Conservation (phyloP, 2,888 invertebrate genomes). For the Listrodromus nycthemerus region DNA sequence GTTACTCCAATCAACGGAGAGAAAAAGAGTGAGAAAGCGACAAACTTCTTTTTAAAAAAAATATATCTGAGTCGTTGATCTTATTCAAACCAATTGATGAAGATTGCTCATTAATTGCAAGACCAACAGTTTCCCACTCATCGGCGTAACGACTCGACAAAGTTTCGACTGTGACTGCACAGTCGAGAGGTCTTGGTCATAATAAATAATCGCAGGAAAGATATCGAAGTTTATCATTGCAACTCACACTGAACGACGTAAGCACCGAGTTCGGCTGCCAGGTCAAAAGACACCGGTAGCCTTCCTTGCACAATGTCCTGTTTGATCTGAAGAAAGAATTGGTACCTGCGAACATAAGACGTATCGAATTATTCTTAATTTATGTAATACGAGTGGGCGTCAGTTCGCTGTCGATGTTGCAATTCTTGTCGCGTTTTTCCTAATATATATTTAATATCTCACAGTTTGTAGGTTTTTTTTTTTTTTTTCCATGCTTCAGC, state of each 20-base stretch:
- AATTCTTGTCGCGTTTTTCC: neutral
- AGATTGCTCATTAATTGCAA: neutral
- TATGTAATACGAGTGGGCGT: neutral
- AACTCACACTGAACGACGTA: slow-evolving; percentile 97
- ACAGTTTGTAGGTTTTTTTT: neutral
- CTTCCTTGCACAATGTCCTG: slow-evolving; percentile 98
- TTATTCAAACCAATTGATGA: neutral
- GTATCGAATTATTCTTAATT: neutral
- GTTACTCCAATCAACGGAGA: slow-evolving; percentile 5
- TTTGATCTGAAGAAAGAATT: slow-evolving; percentile 98
- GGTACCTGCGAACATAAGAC: slow-evolving; percentile 90
- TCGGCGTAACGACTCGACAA: neutral
- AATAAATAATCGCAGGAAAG: neutral
- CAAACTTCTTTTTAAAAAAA: neutral
- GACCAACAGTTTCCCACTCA: neutral
- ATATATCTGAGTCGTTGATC: neutral
- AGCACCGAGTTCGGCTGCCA: slow-evolving; percentile 96
- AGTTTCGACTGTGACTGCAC: neutral
- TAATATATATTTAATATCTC: neutral
- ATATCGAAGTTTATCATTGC: slow-evolving; percentile 17
- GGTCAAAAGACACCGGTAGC: slow-evolving; percentile 95
- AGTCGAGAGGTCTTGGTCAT: neutral
- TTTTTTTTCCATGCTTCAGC: slow-evolving; percentile 2
- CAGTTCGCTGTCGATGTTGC: neutral
- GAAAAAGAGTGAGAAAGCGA: neutral